These are phyloP conservation scores for Linnaemya tessellans DNA, from an alignment of 2,888 invertebrate genomes.

Conservation along the genomic window DNA sequence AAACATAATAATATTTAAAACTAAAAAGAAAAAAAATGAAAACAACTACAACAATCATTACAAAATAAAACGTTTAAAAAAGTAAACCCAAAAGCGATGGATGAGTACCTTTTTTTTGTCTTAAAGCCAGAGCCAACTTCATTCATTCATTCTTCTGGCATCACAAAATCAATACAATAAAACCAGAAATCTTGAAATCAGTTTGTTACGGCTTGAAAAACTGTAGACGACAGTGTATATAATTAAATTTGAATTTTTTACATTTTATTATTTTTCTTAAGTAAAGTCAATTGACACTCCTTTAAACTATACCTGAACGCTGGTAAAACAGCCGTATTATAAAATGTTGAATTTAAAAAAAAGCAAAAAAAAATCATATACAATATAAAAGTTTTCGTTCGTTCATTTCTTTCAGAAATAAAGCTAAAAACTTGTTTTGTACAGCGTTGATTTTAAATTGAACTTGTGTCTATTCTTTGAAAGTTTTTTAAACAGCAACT, in stretches of 20 bases:
- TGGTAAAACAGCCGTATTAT: conserved; percentile 30
- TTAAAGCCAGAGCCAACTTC: neutral
- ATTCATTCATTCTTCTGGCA: conserved; percentile 59
- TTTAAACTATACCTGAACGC: conserved; percentile 75
- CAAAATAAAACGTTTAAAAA: conserved; percentile 53
- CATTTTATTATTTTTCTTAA: conserved; percentile 37
- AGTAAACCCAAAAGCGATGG: conserved; percentile 51
- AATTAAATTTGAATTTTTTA: conserved; percentile 50
- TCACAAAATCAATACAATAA: conserved; percentile 59
- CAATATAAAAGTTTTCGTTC: neutral
- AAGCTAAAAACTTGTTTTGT: conserved; percentile 60
- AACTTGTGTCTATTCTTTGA: conserved; percentile 67
- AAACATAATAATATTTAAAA: conserved; percentile 29
- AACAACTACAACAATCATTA: conserved; percentile 42
- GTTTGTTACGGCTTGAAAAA: conserved; percentile 5
- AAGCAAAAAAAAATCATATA: conserved; percentile 6
- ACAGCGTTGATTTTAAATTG: conserved; percentile 59
- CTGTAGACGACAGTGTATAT: conserved; percentile 40
- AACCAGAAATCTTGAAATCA: conserved; percentile 65
- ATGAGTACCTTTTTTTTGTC: conserved; percentile 53
- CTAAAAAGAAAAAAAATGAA: conserved; percentile 17
- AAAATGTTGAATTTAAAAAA: conserved; percentile 50
- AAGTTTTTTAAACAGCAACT: conserved; percentile 30
- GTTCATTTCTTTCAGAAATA: conserved; percentile 34
- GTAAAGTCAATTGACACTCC: conserved; percentile 80